Conservation (phyloP, 2,113 vertebrate species). For the Cyanoliseus patagonus region DNA sequence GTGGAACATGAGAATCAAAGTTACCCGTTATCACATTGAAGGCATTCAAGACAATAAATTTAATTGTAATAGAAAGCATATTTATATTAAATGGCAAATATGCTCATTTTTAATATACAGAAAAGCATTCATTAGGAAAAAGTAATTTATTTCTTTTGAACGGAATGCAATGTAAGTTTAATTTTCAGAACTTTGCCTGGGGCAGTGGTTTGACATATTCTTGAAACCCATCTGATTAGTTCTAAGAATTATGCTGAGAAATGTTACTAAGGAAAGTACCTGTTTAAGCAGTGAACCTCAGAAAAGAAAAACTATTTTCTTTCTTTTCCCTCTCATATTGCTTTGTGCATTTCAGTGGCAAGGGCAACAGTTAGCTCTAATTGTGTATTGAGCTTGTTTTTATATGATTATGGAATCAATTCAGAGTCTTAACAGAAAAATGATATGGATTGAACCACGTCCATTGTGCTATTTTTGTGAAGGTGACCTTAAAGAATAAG, state of each 20-base stretch:
- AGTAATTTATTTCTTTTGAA: conserved; percentile 53
- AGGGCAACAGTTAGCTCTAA: conserved; percentile 44
- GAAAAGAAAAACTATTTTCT: neutral
- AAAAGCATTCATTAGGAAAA: conserved; percentile 67
- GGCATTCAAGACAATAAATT: conserved; percentile 37
- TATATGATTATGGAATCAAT: conserved; percentile 46
- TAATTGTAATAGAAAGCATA: conserved; percentile 57
- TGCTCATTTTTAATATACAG: conserved; percentile 59
- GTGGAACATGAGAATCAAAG: conserved; percentile 20
- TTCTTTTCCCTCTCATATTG: conserved; percentile 19
- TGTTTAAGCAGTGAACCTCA: conserved; percentile 37
- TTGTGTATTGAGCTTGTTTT: conserved; percentile 49
- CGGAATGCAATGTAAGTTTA: conserved; percentile 62
- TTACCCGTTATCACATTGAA: conserved; percentile 34
- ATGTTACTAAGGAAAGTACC: conserved; percentile 56
- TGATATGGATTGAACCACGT: neutral
- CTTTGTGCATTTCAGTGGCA: conserved; percentile 8
- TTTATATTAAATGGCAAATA: conserved; percentile 60
- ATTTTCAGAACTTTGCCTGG: conserved; percentile 68
- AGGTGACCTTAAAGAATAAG: conserved; percentile 18
- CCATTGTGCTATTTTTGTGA: neutral
- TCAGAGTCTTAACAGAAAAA: conserved; percentile 41
- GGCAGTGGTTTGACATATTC: conserved; percentile 65
- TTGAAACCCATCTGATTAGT: conserved; percentile 64
- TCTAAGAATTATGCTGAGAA: conserved; percentile 62